phyloP scores from a whole-genome alignment of 2,797 vertebrate species.

The Brachymystax lenok region DNA sequence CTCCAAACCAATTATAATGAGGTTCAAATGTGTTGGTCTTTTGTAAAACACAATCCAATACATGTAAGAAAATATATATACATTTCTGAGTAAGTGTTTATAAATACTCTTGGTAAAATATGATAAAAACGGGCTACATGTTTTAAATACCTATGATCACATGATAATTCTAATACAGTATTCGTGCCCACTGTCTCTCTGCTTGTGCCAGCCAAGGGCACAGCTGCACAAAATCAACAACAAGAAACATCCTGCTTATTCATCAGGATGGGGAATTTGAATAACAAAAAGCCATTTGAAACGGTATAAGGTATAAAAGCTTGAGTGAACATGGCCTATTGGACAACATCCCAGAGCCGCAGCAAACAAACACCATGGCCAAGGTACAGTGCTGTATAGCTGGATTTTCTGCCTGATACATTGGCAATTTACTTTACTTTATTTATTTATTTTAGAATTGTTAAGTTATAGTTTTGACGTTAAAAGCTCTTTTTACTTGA shows the following conservation, averaged over 20 bases:
- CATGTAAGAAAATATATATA: not conserved
- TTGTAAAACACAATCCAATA: not conserved
- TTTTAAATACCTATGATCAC: not conserved
- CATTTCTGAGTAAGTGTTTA: not conserved
- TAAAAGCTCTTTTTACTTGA: not conserved
- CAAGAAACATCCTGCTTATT: slow-evolving; percentile 47
- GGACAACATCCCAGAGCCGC: slow-evolving; percentile 34
- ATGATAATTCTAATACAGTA: slow-evolving; percentile 10
- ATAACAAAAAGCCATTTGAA: slow-evolving; percentile 50
- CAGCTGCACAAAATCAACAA: slow-evolving; percentile 34
- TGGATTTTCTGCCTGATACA: not conserved
- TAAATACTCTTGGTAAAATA: not conserved
- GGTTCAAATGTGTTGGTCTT: not conserved
- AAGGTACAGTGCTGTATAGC: slow-evolving; percentile 35
- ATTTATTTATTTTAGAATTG: not conserved
- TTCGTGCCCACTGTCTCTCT: not conserved
- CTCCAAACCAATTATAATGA: not conserved
- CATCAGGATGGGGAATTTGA: slow-evolving; percentile 53
- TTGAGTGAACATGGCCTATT: slow-evolving; percentile 14
- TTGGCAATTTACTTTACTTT: not conserved
- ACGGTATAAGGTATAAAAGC: slow-evolving; percentile 50
- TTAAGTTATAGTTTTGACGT: not conserved
- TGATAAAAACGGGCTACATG: not conserved
- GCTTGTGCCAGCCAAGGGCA: slow-evolving; percentile 25
- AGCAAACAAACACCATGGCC: slow-evolving; percentile 38